Percentiles rank a stretch among this genome's conserved stretches.
phyloP scores from a whole-genome alignment of 1,140 invertebrate genomes.

The Stegodyphus dumicola region DNA sequence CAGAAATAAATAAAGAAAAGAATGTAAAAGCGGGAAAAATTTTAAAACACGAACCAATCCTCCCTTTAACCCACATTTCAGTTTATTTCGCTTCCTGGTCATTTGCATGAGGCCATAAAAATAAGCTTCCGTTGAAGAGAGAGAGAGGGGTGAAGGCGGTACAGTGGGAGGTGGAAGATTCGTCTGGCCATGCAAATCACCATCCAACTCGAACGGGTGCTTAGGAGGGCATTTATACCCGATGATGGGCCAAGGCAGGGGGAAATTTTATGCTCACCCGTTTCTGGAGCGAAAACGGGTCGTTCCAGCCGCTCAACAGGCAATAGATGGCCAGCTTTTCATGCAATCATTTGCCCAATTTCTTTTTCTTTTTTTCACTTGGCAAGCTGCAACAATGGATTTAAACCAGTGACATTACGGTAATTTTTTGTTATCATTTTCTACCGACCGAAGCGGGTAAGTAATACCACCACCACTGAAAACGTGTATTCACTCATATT shows the following conservation, averaged over 20 bases:
- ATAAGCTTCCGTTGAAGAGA: constrained; percentile 4
- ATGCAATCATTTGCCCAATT: too few relatives aligned
- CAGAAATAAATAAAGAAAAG: background rate
- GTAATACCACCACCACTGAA: too few relatives aligned
- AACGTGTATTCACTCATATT: too few relatives aligned
- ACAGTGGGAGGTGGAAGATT: background rate
- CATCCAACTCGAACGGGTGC: constrained; percentile 27
- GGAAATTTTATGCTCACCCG: constrained; percentile 34
- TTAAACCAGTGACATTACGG: too few relatives aligned
- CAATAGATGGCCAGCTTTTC: constrained; percentile 16
- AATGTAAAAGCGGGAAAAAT: background rate
- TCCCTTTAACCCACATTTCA: constrained; percentile 33
- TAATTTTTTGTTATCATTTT: too few relatives aligned
- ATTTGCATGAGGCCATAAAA: constrained; percentile 51
- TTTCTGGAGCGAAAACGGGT: constrained; percentile 35
- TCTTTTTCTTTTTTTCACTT: too few relatives aligned
- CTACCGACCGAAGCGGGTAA: too few relatives aligned
- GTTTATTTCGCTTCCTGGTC: constrained; percentile 42
- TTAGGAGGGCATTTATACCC: constrained; percentile 16
- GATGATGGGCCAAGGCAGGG: background rate
- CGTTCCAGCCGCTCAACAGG: constrained; percentile 32
- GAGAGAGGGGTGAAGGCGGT: background rate
- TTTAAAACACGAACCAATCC: background rate
- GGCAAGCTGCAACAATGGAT: too few relatives aligned
- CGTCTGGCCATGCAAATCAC: constrained; percentile 44